Base-by-base conservation (phyloP, 2,888 invertebrate species). In the Onchidella celtica region DNA sequence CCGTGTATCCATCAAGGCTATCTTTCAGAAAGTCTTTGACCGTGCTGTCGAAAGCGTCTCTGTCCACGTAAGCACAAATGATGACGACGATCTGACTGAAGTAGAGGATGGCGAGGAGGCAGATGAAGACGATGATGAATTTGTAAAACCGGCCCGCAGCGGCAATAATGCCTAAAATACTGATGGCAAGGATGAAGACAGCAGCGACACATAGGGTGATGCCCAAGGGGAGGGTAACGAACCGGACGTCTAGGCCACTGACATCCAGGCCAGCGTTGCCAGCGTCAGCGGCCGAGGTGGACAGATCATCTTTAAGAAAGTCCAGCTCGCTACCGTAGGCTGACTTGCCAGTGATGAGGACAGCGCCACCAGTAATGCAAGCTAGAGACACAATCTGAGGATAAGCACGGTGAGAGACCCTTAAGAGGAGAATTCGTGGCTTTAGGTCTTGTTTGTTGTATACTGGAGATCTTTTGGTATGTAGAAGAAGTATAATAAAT, bases 11-110 rank as follows among this genome's bases (percentile, higher is more conserved):
- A 0, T 4, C 17, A 1, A 79, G 55, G 1, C 72, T 57, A 1
- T n/a, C 32, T 24, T 79, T 79, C 27, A 79, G 55, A 1, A 72
- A 27, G n/a, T 32, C 14, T 65, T 65, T 79, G n/a, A 79, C 47
- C 6, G 79, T 70, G 63, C 47, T 79, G 70, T 79, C 70, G 36
- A 79, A 79, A 2, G 79, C 63, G 9, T 14, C 34, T 4, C 63
- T 38, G 47, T 79, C 79, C 1, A 72, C 59, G 55, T 79, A 79
- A 2, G 69, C 79, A n/a, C 79, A 79, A 9, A 79, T 70, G n/a
- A 79, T 63, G 21, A 72, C 27, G 6, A 79, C 70, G 32, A 72
- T 47, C 36, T 72, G 72, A 1, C 32, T 14, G 61, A 79, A 77
- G 32, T 17, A 77, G 11, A 77, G 68, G 4, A 66, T 68, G 6